These are phyloP conservation scores for Melanotaenia parkinsoni DNA, from an alignment of 2,797 vertebrate species.

Conservation along the genomic window DNA sequence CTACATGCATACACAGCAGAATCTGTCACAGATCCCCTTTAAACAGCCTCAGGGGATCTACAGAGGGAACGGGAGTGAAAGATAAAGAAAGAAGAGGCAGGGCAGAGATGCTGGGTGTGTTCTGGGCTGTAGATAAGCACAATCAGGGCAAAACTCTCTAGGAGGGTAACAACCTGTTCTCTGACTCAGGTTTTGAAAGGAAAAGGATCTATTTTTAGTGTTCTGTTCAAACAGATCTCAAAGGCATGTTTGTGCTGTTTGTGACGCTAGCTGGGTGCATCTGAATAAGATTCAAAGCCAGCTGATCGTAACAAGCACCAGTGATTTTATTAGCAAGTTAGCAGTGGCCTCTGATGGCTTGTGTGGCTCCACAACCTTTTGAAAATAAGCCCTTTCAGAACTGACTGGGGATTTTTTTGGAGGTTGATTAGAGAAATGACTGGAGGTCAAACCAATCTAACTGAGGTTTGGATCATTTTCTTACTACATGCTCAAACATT, in stretches of 20 bases:
- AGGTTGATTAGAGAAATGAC: conserved; percentile 56
- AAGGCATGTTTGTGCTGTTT: conserved; percentile 26
- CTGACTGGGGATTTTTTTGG: conserved; percentile 34
- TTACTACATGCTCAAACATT: conserved; percentile 5
- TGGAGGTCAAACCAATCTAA: conserved; percentile 54
- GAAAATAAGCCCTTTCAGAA: conserved; percentile 37
- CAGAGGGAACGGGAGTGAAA: conserved; percentile 11
- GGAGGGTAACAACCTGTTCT: conserved; percentile 59
- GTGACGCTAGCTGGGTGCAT: conserved; percentile 9
- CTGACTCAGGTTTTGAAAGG: conserved; percentile 11
- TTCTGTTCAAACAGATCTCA: conserved; percentile 26
- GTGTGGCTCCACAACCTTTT: conserved; percentile 30
- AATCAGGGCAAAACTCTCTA: conserved; percentile 57
- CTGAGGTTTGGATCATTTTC: conserved; percentile 1
- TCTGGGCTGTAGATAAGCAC: conserved; percentile 39
- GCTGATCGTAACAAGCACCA: conserved; percentile 7
- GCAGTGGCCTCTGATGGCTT: conserved; percentile 13
- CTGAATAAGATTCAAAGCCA: conserved; percentile 10
- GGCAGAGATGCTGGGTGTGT: conserved; percentile 45
- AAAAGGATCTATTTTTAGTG: conserved; percentile 48
- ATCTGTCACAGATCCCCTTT: conserved; percentile 62
- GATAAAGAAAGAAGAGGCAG: conserved; percentile 34
- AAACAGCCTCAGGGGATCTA: conserved; percentile 57
- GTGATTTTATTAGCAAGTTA: conserved; percentile 7
- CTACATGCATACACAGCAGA: conserved; percentile 44